phyloP scores from a whole-genome alignment of 2,888 invertebrate genomes.

The Lycophotia porphyrea region DNA sequence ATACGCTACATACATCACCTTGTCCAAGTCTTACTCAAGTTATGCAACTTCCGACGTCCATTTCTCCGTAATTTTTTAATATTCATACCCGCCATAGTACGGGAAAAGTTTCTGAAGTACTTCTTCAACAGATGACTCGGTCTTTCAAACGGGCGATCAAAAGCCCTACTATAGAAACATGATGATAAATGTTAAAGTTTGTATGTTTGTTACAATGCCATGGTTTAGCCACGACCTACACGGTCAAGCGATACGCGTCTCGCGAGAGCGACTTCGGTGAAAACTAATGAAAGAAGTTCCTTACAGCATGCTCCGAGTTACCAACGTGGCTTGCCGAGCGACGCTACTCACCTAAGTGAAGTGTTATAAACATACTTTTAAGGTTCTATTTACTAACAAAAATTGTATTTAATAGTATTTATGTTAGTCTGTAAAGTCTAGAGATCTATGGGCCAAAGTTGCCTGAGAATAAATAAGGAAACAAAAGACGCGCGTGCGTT shows the following conservation, averaged over 20 bases:
- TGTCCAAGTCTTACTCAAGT: conserved; percentile 19
- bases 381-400: no score
- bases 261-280: no score
- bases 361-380: no score
- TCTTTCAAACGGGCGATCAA: conserved; percentile 8
- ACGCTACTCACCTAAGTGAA: not conserved
- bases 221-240: not conserved
- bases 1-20: conserved; percentile 11
- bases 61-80: conserved; percentile 41
- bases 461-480: no score
- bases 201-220: not conserved
- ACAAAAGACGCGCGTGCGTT: not conserved
- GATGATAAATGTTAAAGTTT: not conserved
- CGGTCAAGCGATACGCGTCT: not conserved
- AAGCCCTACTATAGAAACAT: not conserved
- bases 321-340: not conserved
- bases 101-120: conserved; percentile 33
- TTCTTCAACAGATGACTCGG: conserved; percentile 30
- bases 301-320: not conserved
- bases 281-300: not conserved
- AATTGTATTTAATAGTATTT: no score
- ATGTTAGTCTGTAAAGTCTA: no score
- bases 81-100: conserved; percentile 37
- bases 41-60: conserved; percentile 24
- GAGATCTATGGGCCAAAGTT: no score